Conservation (phyloP, 2,797 vertebrate genomes). For the Ciconia nigra region DNA sequence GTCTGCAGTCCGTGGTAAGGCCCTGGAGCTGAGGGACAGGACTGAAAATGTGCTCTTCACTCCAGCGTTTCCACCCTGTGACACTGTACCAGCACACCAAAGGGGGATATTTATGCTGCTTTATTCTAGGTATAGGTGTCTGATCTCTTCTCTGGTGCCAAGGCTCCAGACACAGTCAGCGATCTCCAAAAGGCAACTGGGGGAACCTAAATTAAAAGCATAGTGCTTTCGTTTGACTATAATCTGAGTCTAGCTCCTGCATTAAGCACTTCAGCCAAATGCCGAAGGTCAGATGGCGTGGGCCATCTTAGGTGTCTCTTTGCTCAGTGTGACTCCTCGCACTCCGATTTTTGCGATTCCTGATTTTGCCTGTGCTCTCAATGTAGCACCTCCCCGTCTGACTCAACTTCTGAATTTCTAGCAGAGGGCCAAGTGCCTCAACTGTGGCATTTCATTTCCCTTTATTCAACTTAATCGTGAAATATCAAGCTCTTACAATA, state of each 20-base stretch:
- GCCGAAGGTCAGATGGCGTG: background rate
- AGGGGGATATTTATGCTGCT: background rate
- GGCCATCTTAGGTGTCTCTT: background rate
- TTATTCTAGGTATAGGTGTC: background rate
- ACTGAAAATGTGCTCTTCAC: background rate
- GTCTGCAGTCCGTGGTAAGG: accelerated
- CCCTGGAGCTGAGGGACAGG: background rate
- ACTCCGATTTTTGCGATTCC: background rate
- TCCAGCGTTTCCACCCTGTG: background rate
- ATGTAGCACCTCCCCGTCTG: background rate
- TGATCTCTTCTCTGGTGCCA: background rate
- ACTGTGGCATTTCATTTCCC: background rate
- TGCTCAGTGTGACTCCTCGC: accelerated
- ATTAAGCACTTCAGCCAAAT: background rate
- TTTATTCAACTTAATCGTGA: background rate
- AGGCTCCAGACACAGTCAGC: background rate
- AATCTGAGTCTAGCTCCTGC: background rate
- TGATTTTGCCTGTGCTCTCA: background rate
- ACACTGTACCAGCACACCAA: background rate
- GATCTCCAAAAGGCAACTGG: background rate
- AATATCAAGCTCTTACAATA: background rate
- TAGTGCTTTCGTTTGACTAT: background rate
- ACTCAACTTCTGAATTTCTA: background rate
- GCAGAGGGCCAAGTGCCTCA: background rate
- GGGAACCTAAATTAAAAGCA: background rate